Conservation (phyloP, 2,888 invertebrate species). For the Diaperis boleti region DNA sequence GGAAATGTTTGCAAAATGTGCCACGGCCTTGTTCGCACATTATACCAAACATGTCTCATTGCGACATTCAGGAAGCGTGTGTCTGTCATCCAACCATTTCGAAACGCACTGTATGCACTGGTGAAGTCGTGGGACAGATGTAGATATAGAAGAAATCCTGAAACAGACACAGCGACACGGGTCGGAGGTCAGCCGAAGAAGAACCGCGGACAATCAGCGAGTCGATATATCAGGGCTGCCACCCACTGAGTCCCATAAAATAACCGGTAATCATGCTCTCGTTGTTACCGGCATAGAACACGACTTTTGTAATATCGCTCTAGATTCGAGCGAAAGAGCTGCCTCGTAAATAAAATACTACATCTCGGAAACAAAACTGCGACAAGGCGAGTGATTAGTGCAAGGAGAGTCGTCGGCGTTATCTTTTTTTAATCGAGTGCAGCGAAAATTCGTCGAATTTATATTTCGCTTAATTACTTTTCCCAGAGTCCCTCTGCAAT, state of each 20-base stretch:
- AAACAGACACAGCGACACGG: conserved; percentile 21
- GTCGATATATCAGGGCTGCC: conserved; percentile 51
- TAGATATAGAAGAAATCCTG: conserved; percentile 22
- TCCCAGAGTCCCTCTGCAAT: too few relatives aligned
- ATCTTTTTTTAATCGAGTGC: too few relatives aligned
- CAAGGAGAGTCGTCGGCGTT: too few relatives aligned
- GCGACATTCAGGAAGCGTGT: too few relatives aligned
- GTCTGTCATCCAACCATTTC: too few relatives aligned
- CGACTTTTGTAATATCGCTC: conserved; percentile 57
- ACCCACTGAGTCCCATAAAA: conserved; percentile 58
- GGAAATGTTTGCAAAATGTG: too few relatives aligned
- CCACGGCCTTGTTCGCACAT: too few relatives aligned
- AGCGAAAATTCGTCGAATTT: too few relatives aligned
- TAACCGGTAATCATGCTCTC: conserved; percentile 55
- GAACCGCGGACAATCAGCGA: conserved; percentile 53
- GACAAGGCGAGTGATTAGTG: conserved; percentile 50
- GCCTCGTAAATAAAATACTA: conserved; percentile 55
- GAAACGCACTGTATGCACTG: too few relatives aligned
- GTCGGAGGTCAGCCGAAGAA: conserved; percentile 49
- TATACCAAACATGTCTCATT: too few relatives aligned
- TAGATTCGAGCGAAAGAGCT: conserved; percentile 51
- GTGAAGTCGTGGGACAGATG: too few relatives aligned
- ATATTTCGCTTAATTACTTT: too few relatives aligned
- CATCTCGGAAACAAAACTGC: conserved; percentile 54
- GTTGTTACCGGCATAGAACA: conserved; percentile 55